Percentiles rank a stretch among this genome's conserved stretches.
These are phyloP conservation scores for Hydrozoanthus tunicans DNA, from an alignment of 64 coral and sea anemone genomes.

Conservation along the genomic window DNA sequence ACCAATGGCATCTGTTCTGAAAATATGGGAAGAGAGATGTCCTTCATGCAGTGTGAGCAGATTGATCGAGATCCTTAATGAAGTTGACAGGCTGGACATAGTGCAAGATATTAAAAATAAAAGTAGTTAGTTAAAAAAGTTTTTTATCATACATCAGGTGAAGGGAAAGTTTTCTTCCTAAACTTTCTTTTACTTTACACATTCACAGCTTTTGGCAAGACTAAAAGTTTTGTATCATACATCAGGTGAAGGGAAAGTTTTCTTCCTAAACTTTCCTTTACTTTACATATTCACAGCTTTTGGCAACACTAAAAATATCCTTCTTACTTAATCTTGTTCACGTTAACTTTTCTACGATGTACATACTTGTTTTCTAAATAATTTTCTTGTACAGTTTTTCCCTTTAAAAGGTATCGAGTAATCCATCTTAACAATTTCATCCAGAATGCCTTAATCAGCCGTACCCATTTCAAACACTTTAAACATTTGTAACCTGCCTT, in stretches of 20 bases:
- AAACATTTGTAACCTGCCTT: too few relatives aligned
- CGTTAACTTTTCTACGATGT: too few relatives aligned
- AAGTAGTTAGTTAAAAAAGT: not conserved
- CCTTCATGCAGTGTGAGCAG: slow-evolving; percentile 18
- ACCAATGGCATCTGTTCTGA: slow-evolving; percentile 30
- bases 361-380: too few relatives aligned
- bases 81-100: slow-evolving; percentile 37
- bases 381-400: not conserved
- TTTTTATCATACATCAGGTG: too few relatives aligned
- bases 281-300: not conserved
- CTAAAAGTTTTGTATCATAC: not conserved
- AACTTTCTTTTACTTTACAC: not conserved
- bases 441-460: not conserved
- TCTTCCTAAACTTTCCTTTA: not conserved
- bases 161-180: not conserved
- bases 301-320: not conserved
- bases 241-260: too few relatives aligned
- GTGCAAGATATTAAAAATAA: not conserved
- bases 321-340: not conserved
- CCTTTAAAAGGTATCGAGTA: not conserved
- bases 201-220: not conserved
- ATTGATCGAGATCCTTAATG: not conserved
- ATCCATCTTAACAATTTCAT: not conserved
- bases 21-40: slow-evolving; percentile 29
- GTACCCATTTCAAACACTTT: too few relatives aligned